Percentiles rank a stretch among this genome's conserved stretches.
Evolutionary conservation across 1,140 invertebrate species (phyloP).

Genomic region (Holotrichia oblita): DNA sequence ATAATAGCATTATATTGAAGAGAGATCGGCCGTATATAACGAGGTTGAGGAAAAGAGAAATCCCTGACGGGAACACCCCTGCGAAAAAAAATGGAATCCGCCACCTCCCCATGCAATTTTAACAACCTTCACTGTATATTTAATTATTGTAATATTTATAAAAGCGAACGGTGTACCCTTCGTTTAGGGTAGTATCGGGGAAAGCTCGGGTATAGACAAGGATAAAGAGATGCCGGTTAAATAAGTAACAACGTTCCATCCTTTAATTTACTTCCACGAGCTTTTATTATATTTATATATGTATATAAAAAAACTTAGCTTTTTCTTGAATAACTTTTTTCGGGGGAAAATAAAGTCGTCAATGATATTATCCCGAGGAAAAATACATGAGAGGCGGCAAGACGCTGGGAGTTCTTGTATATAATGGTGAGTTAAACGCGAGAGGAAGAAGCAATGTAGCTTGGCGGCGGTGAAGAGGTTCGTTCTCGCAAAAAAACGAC

Average conservation of each 20-base stretch:
- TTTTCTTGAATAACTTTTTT: background rate
- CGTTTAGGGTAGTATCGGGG: background rate
- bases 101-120: slow-evolving; percentile 48
- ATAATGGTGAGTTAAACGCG: background rate
- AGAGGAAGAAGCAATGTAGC: background rate
- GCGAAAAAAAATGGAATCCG: slow-evolving; percentile 45
- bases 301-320: slow-evolving; percentile 44
- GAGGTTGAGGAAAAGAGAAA: background rate
- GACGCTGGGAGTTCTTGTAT: background rate
- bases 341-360: background rate
- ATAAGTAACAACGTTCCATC: slow-evolving; percentile 49
- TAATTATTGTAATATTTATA: slow-evolving; percentile 55
- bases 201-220: slow-evolving; percentile 39
- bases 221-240: slow-evolving; percentile 43
- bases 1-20: background rate
- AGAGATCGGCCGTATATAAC: background rate
- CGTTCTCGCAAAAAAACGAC: background rate
- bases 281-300: slow-evolving; percentile 47
- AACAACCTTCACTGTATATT: slow-evolving; percentile 53
- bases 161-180: slow-evolving; percentile 46
- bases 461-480: background rate
- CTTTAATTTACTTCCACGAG: slow-evolving; percentile 50
- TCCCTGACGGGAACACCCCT: background rate
- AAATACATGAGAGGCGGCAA: background rate
- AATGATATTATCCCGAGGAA: background rate